Evolutionary conservation across 2,888 invertebrate genomes (phyloP), one percentile per base, ranked within the genome.

Genomic region (Drosophila merina): DNA sequence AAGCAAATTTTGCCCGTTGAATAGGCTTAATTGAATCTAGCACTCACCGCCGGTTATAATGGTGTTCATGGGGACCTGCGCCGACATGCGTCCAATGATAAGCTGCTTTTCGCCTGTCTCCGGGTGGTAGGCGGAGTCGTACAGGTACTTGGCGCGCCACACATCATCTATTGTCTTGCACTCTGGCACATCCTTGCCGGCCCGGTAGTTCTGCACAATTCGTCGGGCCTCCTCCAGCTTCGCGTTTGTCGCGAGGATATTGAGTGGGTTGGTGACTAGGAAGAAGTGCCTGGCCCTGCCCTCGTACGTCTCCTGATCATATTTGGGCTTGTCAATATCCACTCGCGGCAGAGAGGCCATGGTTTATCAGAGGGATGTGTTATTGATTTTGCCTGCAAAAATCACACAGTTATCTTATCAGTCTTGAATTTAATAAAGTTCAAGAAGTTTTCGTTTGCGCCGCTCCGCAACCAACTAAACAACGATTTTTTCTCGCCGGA

Each of bases 101-200:
- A 96, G 91, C 96, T 98, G 97, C 92, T 98, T 98, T 91, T 99
- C 99, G 1, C 98, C 98, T 0, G 99, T 99, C 90, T 99, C 98
- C 0, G 99, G 99, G 92, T 99, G 99, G 91, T 94, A 99, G 0
- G 99, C 99, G 36, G 99, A 99, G 92, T 99, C 99, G 92, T 98
- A 98, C n/a, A 99, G 91, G 88, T 97, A 96, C 92, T 99, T 99
- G 9, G 96, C 96, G 42, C 93, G 92, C 98, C 99, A 99, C 49
- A 99, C 90, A 75, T 97, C 95, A 49, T 97, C 95, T 72, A 95
- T 95, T 20, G 95, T 93, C 67, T 96, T 93, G 14, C 94, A 94
- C 0, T 93, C 89, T 0, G 94, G 94, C 75, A 94, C 88, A 49
- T 89, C 86, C 74, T 92, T 91, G 1, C 92, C 91, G 4, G 93